Evolutionary conservation across 2,888 invertebrate species (phyloP), one percentile per base, ranked within the genome.

Genomic region (Conops quadrifasciatus): DNA sequence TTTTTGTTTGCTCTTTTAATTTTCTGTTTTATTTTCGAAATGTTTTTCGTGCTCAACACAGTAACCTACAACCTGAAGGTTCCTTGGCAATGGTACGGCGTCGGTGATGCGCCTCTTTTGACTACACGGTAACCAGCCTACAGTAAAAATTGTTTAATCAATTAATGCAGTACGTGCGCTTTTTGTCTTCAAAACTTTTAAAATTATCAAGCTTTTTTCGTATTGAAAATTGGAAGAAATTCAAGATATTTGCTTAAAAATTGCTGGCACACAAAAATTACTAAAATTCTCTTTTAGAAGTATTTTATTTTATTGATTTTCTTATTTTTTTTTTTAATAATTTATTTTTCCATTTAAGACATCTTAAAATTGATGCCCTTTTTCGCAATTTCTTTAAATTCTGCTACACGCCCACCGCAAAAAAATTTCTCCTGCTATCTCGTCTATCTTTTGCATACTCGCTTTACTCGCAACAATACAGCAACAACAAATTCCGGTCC

Each of bases 111-210:
- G 53, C 26, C 21, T 15, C 1, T 7, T 11, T 24, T 28, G 49
- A 26, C 68, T 51, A 75, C 76, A 71, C 67, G 76, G 76, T 70
- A 75, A 76, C 76, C 30, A n/a, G 45, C 24, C 26, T 49, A 56
- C 71, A 74, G 67, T 66, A 71, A 70, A 74, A 75, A 74, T 71
- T 80, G 82, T 82, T 82, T 82, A 80, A 82, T 82, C 82, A 83
- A 82, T 82, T 79, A 77, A 72, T 53, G 45, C 70, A 72, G 73
- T 72, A 74, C 75, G 73, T 76, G 76, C 75, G 72, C 74, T 69
- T 43, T 24, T 56, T 7, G 36, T 36, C 9, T 56, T 56, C 13
- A 21, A 13, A 5, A 19, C 24, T 56, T 21, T 24, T 24, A 56
- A 49, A 2, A 53, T 63, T 49, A 21, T 64, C 15, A 49, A 13